phyloP scores from a whole-genome alignment of 2,113 vertebrate species.

The Albula goreensis region DNA sequence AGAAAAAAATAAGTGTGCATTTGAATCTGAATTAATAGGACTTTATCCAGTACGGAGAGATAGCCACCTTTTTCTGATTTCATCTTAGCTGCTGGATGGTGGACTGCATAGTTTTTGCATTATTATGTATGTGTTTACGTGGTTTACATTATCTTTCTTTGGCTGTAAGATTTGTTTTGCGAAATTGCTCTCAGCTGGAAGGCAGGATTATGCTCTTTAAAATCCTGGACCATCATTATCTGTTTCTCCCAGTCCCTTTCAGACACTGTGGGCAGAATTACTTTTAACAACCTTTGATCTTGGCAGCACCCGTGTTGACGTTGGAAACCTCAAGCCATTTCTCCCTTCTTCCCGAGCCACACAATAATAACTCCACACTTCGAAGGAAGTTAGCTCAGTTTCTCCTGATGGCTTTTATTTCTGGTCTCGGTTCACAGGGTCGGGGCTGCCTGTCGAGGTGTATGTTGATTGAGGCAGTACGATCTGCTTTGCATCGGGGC shows the following conservation, averaged over 20 bases:
- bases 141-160: conserved; percentile 39
- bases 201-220: conserved; percentile 37
- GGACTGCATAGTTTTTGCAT: conserved; percentile 38
- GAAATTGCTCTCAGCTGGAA: conserved; percentile 46
- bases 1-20: conserved; percentile 61
- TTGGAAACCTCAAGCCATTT: conserved; percentile 25
- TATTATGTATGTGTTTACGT: conserved; percentile 43
- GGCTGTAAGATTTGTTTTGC: conserved; percentile 48
- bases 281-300: conserved; percentile 36
- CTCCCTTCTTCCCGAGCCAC: background rate
- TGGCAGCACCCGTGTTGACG: conserved; percentile 19
- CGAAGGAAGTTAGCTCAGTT: background rate
- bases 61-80: conserved; percentile 28
- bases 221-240: conserved; percentile 28
- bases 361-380: conserved; percentile 23
- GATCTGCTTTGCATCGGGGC: conserved; percentile 37
- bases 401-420: conserved; percentile 12
- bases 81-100: conserved; percentile 36
- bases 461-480: conserved; percentile 32
- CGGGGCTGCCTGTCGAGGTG: conserved; percentile 39
- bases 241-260: conserved; percentile 15
- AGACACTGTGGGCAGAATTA: conserved; percentile 22
- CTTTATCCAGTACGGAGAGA: conserved; percentile 42
- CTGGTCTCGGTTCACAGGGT: conserved; percentile 18
- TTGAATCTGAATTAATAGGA: conserved; percentile 61